Base-by-base conservation (phyloP, 2,888 invertebrate genomes). In the Dicycla oo region DNA sequence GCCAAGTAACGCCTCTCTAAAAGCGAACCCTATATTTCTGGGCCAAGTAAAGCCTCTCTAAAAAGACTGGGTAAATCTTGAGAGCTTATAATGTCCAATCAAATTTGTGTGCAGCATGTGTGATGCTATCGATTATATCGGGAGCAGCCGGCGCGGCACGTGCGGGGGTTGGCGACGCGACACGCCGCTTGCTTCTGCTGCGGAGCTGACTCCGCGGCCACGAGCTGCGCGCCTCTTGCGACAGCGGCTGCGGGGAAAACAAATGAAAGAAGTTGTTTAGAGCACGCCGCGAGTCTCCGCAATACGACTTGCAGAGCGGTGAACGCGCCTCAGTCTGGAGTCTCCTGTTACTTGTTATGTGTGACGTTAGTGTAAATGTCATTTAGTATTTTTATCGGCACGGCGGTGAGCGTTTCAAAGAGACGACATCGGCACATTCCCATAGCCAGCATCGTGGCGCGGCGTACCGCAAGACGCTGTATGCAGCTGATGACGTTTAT, bases 131-230 rank as follows among this genome's bases (percentile, higher is more conserved):
- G 80, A 73, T 77, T 75, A 69, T 60, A 75, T 71, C 73, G 63
- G 63, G 47, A 15, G 38, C 40, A 6, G 4, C 38, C 34, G 34
- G 23, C 34, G 57, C 57, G 43, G 26, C 74, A 34, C 54, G 67
- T 78, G 86, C 82, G 45, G 57, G 20, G 49, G 64, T 81, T 84
- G 83, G 86, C 81, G 78, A 23, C 56, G 69, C 4, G 45, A 56
- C 62, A 34, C n/a, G 56, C 61, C 4, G 60, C 30, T 38, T 11
- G 57, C 58, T 15, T 8, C 53, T 45, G 69, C 38, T 53, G 43
- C 71, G 57, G 30, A 15, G 26, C 66, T 63, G 34, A 62, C 10
- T 62, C 30, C n/a, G 8, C 10, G 11, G 58, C 18, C 40, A 18
- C 23, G 11, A 40, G 23, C 3, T 60, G 18, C 10, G 40, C 40